A percentile compares a stretch with the other conserved stretches of the same genome.
Evolutionary conservation across 2,888 invertebrate genomes (phyloP).

Genomic region (Perdita meconis): DNA sequence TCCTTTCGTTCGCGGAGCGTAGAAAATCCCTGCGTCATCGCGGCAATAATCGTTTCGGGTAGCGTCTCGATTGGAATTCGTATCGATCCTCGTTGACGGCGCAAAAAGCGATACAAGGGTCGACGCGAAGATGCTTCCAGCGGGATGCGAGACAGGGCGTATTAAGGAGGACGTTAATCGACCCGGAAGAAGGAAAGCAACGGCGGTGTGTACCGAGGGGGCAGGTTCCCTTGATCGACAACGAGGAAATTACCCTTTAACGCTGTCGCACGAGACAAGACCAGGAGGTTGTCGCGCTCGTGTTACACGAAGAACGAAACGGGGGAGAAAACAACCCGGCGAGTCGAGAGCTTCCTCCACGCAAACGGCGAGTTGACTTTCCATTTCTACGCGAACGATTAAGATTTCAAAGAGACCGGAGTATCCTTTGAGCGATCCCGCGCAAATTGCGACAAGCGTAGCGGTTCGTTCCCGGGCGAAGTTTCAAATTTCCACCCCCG

Average conservation of each 20-base stretch:
- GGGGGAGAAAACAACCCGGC: slow-evolving; percentile 3
- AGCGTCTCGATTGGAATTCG: neutral
- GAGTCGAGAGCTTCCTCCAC: no score
- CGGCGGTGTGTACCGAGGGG: neutral
- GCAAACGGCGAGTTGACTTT: neutral
- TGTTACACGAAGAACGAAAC: neutral
- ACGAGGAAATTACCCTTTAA: slow-evolving; percentile 33
- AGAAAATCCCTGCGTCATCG: slow-evolving; percentile 17
- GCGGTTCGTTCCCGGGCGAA: neutral
- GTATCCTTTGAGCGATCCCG: neutral
- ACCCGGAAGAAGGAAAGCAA: neutral
- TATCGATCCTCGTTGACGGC: neutral
- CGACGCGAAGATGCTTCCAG: neutral
- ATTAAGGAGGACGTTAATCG: slow-evolving; percentile 4
- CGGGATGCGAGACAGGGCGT: neutral
- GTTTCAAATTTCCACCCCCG: neutral
- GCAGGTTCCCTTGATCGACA: slow-evolving; percentile 15
- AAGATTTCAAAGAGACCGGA: slow-evolving; percentile 3
- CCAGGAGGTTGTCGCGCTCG: neutral
- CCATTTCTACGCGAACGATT: slow-evolving; percentile 1
- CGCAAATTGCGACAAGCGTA: neutral
- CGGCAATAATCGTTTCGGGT: slow-evolving; percentile 10
- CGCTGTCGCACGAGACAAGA: neutral
- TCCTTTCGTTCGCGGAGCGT: neutral
- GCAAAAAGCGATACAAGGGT: neutral